These are phyloP conservation scores for Drosophila suzukii DNA, from an alignment of 1,140 invertebrate species.

Conservation along the genomic window DNA sequence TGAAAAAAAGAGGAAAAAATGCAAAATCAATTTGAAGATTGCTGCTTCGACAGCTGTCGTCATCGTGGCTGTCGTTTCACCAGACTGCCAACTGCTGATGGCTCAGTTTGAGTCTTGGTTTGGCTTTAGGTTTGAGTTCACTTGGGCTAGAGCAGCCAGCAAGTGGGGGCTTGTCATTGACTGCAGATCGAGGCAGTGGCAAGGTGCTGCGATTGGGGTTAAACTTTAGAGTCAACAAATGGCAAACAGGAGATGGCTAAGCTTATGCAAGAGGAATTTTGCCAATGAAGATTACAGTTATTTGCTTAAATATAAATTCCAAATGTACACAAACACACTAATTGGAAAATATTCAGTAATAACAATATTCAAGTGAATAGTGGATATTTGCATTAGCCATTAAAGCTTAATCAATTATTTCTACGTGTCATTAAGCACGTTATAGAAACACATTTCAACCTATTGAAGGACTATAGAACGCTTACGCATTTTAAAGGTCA, in stretches of 20 bases:
- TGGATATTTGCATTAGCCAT: background rate
- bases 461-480: too few relatives aligned
- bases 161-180: slow-evolving; percentile 43
- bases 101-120: slow-evolving; percentile 32
- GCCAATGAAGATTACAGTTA: slow-evolving; percentile 3
- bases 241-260: background rate
- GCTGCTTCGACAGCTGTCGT: slow-evolving; percentile 51
- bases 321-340: background rate
- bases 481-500: too few relatives aligned
- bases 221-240: slow-evolving; percentile 38
- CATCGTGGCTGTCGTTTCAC: slow-evolving; percentile 6
- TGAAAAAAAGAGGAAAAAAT: slow-evolving; percentile 28
- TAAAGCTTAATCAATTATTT: background rate
- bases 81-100: slow-evolving; percentile 18
- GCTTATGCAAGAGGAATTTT: slow-evolving; percentile 30
- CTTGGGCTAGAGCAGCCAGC: slow-evolving; percentile 32
- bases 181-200: slow-evolving; percentile 35
- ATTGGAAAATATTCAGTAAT: background rate
- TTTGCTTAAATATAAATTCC: background rate
- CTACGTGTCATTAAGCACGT: too few relatives aligned
- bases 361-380: background rate
- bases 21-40: slow-evolving; percentile 56
- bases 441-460: too few relatives aligned
- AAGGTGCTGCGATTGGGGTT: slow-evolving; percentile 50
- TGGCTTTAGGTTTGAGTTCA: slow-evolving; percentile 20